These are phyloP conservation scores for Drosophila sechellia DNA, from an alignment of 1,140 invertebrate genomes.

Conservation along the genomic window DNA sequence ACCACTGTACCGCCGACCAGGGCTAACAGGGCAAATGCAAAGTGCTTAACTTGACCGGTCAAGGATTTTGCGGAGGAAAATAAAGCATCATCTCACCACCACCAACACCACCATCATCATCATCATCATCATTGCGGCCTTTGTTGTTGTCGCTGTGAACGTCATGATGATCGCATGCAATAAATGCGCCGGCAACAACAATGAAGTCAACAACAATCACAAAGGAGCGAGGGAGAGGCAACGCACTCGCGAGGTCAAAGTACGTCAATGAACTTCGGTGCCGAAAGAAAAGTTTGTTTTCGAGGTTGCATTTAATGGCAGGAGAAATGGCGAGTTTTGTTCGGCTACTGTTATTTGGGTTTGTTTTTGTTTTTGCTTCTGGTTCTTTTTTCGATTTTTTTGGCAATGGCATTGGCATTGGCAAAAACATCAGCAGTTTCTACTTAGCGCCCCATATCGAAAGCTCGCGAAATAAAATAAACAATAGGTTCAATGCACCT, in stretches of 20 bases:
- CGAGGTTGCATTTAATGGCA: constrained; percentile 63
- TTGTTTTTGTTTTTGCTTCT: background rate
- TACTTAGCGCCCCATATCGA: constrained; percentile 58
- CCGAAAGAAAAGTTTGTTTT: constrained; percentile 70
- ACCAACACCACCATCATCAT: background rate
- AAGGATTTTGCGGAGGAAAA: constrained; percentile 19
- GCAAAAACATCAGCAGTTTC: constrained; percentile 69
- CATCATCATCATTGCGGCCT: background rate
- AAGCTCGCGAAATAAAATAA: constrained; percentile 65
- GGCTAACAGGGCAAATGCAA: constrained; percentile 7
- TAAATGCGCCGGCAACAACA: constrained; percentile 51
- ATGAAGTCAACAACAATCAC: constrained; percentile 32
- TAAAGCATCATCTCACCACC: constrained; percentile 1
- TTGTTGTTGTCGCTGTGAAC: background rate
- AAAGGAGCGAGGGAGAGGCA: constrained; percentile 43
- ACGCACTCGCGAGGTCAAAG: constrained; percentile 73
- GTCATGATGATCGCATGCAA: constrained; percentile 15
- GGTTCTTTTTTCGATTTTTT: constrained; percentile 5
- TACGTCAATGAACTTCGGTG: constrained; percentile 77
- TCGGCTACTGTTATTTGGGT: background rate
- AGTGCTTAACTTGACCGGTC: constrained; percentile 18
- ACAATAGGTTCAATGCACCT: constrained; percentile 80
- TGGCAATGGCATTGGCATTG: constrained; percentile 57
- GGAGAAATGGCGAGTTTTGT: constrained; percentile 18
- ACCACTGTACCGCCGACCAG: background rate